These are phyloP conservation scores for Spinibarbus caldwelli DNA, from an alignment of 2,797 vertebrate genomes.

Conservation along the genomic window DNA sequence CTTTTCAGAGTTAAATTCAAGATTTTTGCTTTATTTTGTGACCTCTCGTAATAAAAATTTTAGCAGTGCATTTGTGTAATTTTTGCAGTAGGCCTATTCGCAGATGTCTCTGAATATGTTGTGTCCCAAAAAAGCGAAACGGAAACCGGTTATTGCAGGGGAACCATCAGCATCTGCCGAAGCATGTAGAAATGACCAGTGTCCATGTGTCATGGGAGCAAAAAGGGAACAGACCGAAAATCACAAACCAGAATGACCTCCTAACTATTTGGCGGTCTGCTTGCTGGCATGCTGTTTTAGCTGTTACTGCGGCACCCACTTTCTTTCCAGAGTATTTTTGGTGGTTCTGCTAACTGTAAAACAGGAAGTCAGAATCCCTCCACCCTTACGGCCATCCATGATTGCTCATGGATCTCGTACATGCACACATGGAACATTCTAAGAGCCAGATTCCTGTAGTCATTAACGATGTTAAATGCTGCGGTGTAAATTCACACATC, in stretches of 20 bases:
- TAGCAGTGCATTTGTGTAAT: not conserved
- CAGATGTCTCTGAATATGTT: constrained; percentile 42
- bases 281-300: constrained; percentile 34
- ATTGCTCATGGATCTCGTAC: not conserved
- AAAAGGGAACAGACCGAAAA: constrained; percentile 3
- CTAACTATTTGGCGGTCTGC: constrained; percentile 7
- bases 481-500: constrained; percentile 61
- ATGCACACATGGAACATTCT: constrained; percentile 27
- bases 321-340: constrained; percentile 69
- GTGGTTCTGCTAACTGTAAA: constrained; percentile 60
- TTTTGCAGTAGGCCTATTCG: constrained; percentile 57
- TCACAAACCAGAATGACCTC: constrained; percentile 11
- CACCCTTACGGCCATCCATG: constrained; percentile 45
- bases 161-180: constrained; percentile 35
- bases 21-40: not conserved
- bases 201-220: not conserved
- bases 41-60: not conserved
- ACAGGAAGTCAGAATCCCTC: constrained; percentile 67
- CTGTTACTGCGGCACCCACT: not conserved
- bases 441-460: constrained; percentile 29
- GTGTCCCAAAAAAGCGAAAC: constrained; percentile 53
- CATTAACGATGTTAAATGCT: constrained; percentile 25
- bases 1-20: not conserved
- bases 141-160: constrained; percentile 57
- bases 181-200: constrained; percentile 36